Evolutionary conservation across 2,113 vertebrate genomes (phyloP).

Genomic region (Sceloporus tristichus): DNA sequence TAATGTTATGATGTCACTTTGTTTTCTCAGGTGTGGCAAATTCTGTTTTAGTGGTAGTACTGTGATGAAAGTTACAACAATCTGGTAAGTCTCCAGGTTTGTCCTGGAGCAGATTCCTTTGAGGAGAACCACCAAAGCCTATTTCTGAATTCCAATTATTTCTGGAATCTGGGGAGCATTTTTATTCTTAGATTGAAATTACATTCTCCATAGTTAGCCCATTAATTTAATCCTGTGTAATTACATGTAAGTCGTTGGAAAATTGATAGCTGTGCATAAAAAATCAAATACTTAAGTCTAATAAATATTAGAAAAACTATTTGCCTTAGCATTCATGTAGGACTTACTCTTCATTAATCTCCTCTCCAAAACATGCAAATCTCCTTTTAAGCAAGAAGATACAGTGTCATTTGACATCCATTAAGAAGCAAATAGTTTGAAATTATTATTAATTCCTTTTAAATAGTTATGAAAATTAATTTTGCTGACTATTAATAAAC

Average conservation of each 20-base stretch:
- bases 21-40: background rate
- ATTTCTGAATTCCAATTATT: background rate
- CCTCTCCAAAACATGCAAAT: slow-evolving; percentile 41
- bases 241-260: slow-evolving; percentile 49
- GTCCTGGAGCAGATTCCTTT: background rate
- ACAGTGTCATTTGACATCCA: slow-evolving; percentile 46
- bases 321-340: slow-evolving; percentile 43
- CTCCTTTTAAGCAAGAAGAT: slow-evolving; percentile 30
- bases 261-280: slow-evolving; percentile 52
- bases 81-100: background rate
- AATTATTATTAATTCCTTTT: background rate
- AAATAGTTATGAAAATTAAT: background rate
- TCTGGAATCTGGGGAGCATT: background rate
- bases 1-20: background rate
- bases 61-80: background rate
- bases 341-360: slow-evolving; percentile 20
- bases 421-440: slow-evolving; percentile 7
- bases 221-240: slow-evolving; percentile 13
- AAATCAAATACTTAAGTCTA: slow-evolving; percentile 58
- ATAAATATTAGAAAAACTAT: slow-evolving; percentile 37
- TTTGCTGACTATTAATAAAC: background rate
- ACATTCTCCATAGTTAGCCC: background rate
- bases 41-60: background rate
- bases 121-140: background rate
- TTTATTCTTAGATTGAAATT: background rate